These are phyloP conservation scores for Caenorhabditis drosophilae DNA, from an alignment of 2,888 invertebrate species.

Conservation along the genomic window DNA sequence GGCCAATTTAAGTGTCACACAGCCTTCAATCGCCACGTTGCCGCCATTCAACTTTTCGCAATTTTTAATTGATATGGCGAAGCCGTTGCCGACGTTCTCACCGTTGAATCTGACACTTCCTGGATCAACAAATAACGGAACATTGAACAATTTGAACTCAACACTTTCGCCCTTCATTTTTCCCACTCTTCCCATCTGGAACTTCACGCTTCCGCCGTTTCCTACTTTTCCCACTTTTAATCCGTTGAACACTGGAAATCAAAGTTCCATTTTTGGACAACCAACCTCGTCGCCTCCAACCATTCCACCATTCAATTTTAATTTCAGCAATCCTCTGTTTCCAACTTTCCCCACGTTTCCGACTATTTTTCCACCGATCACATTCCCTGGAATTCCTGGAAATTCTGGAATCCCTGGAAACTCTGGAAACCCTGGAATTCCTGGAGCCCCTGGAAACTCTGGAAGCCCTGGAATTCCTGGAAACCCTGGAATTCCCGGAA, in stretches of 20 bases:
- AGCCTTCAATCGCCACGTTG: background rate
- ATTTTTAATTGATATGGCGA: background rate
- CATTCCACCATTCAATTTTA: slow-evolving; percentile 3
- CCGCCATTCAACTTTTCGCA: background rate
- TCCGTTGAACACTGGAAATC: too few species aligned
- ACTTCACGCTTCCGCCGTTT: too few species aligned
- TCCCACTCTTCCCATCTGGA: too few species aligned
- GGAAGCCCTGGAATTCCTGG: too few species aligned
- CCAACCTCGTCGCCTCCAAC: slow-evolving; percentile 1
- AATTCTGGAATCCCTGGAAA: too few species aligned
- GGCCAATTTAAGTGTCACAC: background rate
- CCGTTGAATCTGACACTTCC: background rate
- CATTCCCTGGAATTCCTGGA: background rate
- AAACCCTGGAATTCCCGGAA: too few species aligned
- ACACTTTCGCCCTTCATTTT: too few species aligned
- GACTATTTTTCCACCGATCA: slow-evolving; percentile 6
- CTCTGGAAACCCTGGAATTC: too few species aligned
- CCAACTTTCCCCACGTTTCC: slow-evolving; percentile 5
- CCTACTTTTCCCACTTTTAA: too few species aligned
- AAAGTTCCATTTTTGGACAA: too few species aligned
- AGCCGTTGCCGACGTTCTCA: background rate
- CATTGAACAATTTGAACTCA: slow-evolving; percentile 2
- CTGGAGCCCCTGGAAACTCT: too few species aligned
- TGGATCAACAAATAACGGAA: background rate
- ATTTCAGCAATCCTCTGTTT: background rate